Evolutionary conservation across 2,113 vertebrate genomes (phyloP), one percentile per base, ranked within the genome.

Genomic region (Microcebus griseorufus): DNA sequence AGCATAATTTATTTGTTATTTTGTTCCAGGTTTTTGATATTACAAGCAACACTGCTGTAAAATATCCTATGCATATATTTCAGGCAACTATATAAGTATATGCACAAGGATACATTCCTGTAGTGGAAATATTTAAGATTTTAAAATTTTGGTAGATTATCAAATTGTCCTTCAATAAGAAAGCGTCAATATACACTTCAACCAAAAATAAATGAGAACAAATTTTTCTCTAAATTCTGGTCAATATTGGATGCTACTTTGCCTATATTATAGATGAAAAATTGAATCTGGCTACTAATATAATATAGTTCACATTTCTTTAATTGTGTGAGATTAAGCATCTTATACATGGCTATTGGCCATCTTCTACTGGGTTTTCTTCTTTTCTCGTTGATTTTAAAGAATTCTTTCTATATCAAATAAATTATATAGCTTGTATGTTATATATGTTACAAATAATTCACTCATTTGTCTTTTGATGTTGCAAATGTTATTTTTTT

Each of bases 381-480:
- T 70, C 37, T 73, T 89, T 84, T 83, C 27, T 64, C 75, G 14
- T 3, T 92, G 39, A 93, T 83, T 92, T 87, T 83, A 70, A 96
- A 90, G 58, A 84, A 27, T 55, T 69, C 5, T 65, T 92, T 95
- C 83, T 58, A 25, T 53, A 85, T 88, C 34, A 55, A 76, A 67
- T 81, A 76, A 51, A 69, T 95, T 58, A 58, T 58, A 58, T 92
- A 58, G 27, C 29, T 75, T 87, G 29, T 25, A n/a, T 83, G n/a
- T 62, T 23, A 32, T 34, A 45, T 72, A 79, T 17, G 37, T 62
- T 69, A 51, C 34, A 88, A 62, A 25, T 76, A 81, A 82, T 82
- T 91, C n/a, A 79, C 6, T 27, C 13, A 45, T 73, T 86, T 95
- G 32, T 95, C 39, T 95, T 79, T 53, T 83, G 84, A 92, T 42